Percentiles rank a stretch among this genome's conserved stretches.
phyloP scores from a whole-genome alignment of 1,140 invertebrate genomes.

The Drosophila orosa region DNA sequence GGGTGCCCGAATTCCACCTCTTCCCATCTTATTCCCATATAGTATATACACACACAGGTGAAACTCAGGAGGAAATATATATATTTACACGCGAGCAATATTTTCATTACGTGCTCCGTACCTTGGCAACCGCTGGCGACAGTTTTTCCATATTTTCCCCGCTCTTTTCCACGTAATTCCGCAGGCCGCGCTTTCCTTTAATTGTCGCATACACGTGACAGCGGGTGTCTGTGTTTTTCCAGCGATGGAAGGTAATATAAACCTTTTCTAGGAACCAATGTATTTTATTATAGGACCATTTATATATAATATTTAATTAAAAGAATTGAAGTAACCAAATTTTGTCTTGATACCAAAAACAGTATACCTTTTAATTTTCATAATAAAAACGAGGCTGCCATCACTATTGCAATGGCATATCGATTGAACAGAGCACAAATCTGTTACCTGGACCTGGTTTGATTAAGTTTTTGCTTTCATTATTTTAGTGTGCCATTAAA shows the following conservation, averaged over 20 bases:
- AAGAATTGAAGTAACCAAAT: not conserved
- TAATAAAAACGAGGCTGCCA: not conserved
- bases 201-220: conserved; percentile 23
- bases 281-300: not conserved
- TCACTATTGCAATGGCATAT: conserved; percentile 5
- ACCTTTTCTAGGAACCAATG: not conserved
- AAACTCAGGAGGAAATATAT: not conserved
- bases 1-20: not conserved
- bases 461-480: conserved; percentile 43
- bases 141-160: conserved; percentile 46
- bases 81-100: conserved; percentile 63
- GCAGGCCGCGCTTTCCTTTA: conserved; percentile 25
- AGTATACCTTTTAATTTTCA: not conserved
- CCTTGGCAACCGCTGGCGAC: conserved; percentile 36
- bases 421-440: conserved; percentile 17
- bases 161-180: conserved; percentile 18
- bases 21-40: not conserved
- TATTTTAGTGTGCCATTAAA: conserved; percentile 49
- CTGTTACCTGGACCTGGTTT: conserved; percentile 29
- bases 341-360: not conserved
- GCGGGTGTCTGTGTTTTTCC: not conserved
- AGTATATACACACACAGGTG: not conserved
- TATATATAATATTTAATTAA: not conserved
- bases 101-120: conserved; percentile 62
- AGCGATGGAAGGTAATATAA: not conserved